These are phyloP conservation scores for Puffinus mauretanicus DNA, from an alignment of 2,113 vertebrate species.

Conservation along the genomic window DNA sequence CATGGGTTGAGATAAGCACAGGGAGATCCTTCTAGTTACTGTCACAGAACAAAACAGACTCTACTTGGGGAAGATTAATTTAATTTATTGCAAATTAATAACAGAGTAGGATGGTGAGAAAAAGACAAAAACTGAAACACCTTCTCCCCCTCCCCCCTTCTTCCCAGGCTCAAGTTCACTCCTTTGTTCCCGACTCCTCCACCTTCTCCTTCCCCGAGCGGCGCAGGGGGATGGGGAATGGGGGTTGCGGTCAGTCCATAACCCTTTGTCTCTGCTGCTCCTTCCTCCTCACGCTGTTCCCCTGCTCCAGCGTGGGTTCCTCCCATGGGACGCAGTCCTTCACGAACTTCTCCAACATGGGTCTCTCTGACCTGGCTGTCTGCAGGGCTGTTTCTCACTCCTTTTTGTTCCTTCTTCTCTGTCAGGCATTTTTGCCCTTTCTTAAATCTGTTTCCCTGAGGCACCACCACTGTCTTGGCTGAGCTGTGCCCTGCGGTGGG, in stretches of 20 bases:
- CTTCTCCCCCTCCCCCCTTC: not conserved
- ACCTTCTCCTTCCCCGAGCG: rapidly evolving
- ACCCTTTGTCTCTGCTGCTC: not conserved
- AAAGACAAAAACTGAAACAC: not conserved
- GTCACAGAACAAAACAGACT: not conserved
- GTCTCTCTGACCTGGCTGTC: not conserved
- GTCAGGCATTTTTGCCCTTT: not conserved
- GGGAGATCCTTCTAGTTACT: not conserved
- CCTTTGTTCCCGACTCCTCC: not conserved
- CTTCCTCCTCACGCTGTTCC: not conserved
- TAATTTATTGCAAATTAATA: not conserved
- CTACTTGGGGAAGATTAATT: not conserved
- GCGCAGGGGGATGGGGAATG: rapidly evolving
- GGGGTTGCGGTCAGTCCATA: not conserved
- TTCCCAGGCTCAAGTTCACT: not conserved
- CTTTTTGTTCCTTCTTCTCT: not conserved
- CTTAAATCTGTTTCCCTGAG: not conserved
- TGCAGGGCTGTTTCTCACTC: not conserved
- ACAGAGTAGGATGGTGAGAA: not conserved
- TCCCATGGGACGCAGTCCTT: not conserved
- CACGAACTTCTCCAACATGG: rapidly evolving
- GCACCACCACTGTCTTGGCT: rapidly evolving
- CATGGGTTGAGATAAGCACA: not conserved
- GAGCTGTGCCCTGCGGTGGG: rapidly evolving
- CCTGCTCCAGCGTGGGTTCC: not conserved